Conservation (phyloP, 1,140 invertebrate species). For the Apis cerana region DNA sequence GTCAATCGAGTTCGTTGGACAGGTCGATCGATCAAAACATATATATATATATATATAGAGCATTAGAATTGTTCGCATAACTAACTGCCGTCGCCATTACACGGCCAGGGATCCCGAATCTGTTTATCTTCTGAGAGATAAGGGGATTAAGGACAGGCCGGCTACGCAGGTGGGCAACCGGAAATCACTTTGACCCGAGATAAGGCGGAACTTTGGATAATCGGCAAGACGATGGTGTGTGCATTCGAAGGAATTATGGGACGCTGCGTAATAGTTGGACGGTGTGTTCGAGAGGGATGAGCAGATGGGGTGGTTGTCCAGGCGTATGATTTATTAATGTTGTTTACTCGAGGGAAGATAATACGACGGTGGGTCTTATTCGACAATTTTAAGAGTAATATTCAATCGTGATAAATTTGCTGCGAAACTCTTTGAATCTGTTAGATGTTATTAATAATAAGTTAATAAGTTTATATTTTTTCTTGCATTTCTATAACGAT, state of each 20-base stretch:
- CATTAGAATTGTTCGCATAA: slow-evolving; percentile 39
- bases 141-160: slow-evolving; percentile 17
- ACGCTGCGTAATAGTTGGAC: not conserved
- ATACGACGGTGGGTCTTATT: too few relatives aligned
- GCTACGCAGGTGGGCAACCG: slow-evolving; percentile 28
- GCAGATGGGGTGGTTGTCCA: too few relatives aligned
- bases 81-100: slow-evolving; percentile 34
- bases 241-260: slow-evolving; percentile 5
- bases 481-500: too few relatives aligned
- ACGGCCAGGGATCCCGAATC: slow-evolving; percentile 26
- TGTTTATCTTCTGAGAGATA: slow-evolving; percentile 52
- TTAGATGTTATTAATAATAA: too few relatives aligned
- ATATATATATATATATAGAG: not conserved
- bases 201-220: not conserved
- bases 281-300: too few relatives aligned
- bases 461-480: too few relatives aligned
- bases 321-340: too few relatives aligned
- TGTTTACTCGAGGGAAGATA: too few relatives aligned
- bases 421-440: too few relatives aligned
- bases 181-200: slow-evolving; percentile 26
- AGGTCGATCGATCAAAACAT: slow-evolving; percentile 37
- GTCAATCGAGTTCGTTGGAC: not conserved
- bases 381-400: too few relatives aligned
- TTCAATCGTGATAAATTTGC: too few relatives aligned
- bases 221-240: not conserved